Evolutionary conservation across 2,113 vertebrate species (phyloP).

Genomic region (Grus americana): DNA sequence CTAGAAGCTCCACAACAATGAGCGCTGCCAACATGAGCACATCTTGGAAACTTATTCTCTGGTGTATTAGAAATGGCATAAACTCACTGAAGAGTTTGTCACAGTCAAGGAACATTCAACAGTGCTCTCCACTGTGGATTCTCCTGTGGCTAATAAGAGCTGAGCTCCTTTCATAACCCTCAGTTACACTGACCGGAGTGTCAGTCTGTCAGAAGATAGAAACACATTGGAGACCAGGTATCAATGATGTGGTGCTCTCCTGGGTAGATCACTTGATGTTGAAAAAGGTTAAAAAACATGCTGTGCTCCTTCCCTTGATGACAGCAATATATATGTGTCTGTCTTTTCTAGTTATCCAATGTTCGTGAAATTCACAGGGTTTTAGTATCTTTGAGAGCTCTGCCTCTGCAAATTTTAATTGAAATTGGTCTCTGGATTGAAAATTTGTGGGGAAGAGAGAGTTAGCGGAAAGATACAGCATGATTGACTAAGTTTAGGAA

Average conservation of each 20-base stretch:
- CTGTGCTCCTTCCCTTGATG: neutral
- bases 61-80: neutral
- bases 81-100: neutral
- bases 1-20: neutral
- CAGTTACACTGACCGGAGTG: accelerated
- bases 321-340: neutral
- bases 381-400: neutral
- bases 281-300: neutral
- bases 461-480: neutral
- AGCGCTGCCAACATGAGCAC: neutral
- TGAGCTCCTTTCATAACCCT: neutral
- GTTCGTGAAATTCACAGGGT: neutral
- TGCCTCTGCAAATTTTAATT: neutral
- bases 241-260: neutral
- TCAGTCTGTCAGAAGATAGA: neutral
- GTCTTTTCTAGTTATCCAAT: neutral
- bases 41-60: neutral
- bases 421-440: neutral
- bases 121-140: neutral
- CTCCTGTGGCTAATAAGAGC: neutral
- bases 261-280: neutral
- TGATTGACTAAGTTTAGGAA: neutral
- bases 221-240: neutral
- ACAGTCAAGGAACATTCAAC: neutral
- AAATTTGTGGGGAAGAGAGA: neutral